Evolutionary conservation across 2,888 invertebrate genomes (phyloP).

Genomic region (Lissonota sp.): DNA sequence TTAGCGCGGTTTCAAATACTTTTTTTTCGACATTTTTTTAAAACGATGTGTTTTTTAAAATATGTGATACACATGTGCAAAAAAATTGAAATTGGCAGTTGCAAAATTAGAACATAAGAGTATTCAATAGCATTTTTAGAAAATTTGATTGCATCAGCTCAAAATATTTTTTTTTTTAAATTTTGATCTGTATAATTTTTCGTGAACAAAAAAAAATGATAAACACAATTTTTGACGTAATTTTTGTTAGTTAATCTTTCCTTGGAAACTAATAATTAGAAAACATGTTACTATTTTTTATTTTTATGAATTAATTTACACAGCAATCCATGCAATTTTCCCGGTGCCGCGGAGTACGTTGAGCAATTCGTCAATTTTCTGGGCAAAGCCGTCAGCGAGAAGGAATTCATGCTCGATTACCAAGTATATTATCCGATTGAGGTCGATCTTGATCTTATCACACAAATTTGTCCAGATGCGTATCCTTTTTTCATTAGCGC

Average conservation of each 20-base stretch:
- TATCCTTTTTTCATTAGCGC: constrained; percentile 85
- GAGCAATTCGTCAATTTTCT: constrained; percentile 84
- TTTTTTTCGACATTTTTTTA: too few species aligned
- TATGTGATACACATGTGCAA: too few species aligned
- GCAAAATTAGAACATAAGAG: too few species aligned
- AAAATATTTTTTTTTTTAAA: constrained; percentile 42
- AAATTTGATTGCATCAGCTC: constrained; percentile 29
- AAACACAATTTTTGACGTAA: too few species aligned
- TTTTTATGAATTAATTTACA: constrained; percentile 27
- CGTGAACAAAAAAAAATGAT: too few species aligned
- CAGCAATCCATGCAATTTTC: constrained; percentile 72
- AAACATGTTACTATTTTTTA: constrained; percentile 68
- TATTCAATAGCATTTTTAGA: too few species aligned
- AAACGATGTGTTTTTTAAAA: too few species aligned
- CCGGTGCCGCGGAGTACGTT: constrained; percentile 74
- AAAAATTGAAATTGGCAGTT: too few species aligned
- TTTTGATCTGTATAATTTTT: too few species aligned
- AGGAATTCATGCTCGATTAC: constrained; percentile 89
- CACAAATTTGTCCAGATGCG: constrained; percentile 88
- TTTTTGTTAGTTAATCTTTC: too few species aligned
- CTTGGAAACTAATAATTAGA: constrained; percentile 15
- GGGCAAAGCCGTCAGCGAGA: constrained; percentile 85
- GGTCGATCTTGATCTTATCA: constrained; percentile 88
- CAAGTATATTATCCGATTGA: constrained; percentile 88
- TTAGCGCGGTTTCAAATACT: too few species aligned